These are phyloP conservation scores for Dreissena rostriformis DNA, from an alignment of 1,140 invertebrate species.

Conservation along the genomic window DNA sequence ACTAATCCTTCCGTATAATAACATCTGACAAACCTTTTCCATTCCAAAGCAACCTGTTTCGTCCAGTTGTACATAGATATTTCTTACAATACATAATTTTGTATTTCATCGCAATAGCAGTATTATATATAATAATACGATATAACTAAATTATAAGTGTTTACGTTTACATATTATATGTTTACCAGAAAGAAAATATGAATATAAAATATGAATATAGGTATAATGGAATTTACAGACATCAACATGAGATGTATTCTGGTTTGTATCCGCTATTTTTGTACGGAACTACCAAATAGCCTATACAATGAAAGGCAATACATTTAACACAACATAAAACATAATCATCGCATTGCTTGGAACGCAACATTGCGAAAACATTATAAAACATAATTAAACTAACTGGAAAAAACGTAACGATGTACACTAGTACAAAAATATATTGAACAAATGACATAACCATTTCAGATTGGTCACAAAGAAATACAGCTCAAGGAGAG, in stretches of 20 bases:
- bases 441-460: background rate
- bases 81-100: no score
- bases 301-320: background rate
- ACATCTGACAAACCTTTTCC: no score
- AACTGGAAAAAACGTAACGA: background rate
- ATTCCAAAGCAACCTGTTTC: no score
- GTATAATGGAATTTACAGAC: background rate
- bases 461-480: slow-evolving; percentile 21
- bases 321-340: background rate
- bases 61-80: no score
- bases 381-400: background rate
- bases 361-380: background rate
- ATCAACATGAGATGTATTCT: background rate
- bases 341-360: background rate
- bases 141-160: no score
- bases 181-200: background rate
- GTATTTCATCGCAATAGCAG: background rate
- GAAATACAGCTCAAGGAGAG: slow-evolving; percentile 40
- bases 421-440: background rate
- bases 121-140: no score
- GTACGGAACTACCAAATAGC: background rate
- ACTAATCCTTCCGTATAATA: no score
- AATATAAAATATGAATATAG: no score
- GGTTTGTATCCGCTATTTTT: background rate
- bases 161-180: background rate